phyloP scores from a whole-genome alignment of 2,888 invertebrate species.

The Cerastis rubricosa region DNA sequence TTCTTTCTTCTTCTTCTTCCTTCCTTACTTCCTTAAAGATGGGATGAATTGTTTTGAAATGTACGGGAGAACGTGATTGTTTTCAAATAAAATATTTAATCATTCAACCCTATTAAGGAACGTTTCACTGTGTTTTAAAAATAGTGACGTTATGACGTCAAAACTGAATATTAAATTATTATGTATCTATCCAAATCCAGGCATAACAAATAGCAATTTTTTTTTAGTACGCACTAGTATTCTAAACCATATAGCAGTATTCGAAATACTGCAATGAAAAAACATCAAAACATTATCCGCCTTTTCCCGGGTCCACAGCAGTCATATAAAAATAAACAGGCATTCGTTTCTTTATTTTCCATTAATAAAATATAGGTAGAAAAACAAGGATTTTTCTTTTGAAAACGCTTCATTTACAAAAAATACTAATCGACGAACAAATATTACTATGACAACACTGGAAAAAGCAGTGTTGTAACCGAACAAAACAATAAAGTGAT shows the following conservation, averaged over 20 bases:
- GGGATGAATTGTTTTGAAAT: too few species aligned
- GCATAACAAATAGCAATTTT: too few species aligned
- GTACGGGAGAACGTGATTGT: too few species aligned
- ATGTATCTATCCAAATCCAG: background rate
- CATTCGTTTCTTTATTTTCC: background rate
- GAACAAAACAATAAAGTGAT: conserved; percentile 40
- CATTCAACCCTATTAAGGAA: background rate
- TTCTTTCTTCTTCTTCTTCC: too few species aligned
- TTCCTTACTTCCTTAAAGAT: too few species aligned
- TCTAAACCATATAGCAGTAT: background rate
- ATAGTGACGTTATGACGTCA: background rate
- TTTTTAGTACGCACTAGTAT: too few species aligned
- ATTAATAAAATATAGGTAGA: background rate
- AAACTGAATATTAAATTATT: background rate
- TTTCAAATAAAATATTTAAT: background rate
- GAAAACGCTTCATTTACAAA: background rate
- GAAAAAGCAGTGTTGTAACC: conserved; percentile 40
- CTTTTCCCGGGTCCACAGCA: background rate
- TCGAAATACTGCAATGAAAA: background rate
- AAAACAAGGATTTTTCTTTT: background rate
- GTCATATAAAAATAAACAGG: background rate
- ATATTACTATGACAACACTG: conserved; percentile 25
- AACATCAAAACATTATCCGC: background rate
- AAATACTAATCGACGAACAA: background rate
- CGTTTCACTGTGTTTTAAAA: background rate